Base-by-base conservation (phyloP, 2,888 invertebrate genomes). In the Orthonychiurus folsomi region DNA sequence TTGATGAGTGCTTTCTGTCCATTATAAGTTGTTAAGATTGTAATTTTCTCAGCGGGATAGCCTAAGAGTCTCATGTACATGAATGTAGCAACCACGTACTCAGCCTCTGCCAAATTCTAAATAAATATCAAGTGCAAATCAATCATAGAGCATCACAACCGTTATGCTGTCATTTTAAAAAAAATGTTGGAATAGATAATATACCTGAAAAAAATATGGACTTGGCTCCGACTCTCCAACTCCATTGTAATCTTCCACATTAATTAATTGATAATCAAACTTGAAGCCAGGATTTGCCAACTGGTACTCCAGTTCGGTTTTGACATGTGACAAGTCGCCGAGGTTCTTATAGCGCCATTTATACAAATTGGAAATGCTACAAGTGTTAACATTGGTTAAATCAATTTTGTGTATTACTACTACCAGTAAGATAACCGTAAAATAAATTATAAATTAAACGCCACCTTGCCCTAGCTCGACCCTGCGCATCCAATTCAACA, bases 1-100 rank as follows among this genome's bases (percentile, higher is more conserved):
- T 96, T 81, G 53, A 99, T 90, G 59, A 99, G 82, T 78, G 96
- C 94, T 76, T 99, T 99, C 78, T 99, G 97, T 0, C 99, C 99
- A 77, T 99, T 99, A 78, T 99, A 99, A 0, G 99, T 99, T 1
- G 99, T 99, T 56, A 99, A 81, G 73, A 99, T 95, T 27, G 97
- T 94, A 71, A 99, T 93, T 78, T 93, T 93, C 65, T 91, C 88
- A 0, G 96, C 90, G 0, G 97, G 93, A 82, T 97, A 99, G 0
- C 97, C 97, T 48, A 96, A 79, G 27, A 99, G 81, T 28, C 99
- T 82, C 97, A 99, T 97, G 77, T 91, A 99, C 93, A 96, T 99
- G 77, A 91, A 99, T 23, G 93, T 85, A 0, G 95, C 96, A 1
- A 97, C 97, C 69, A 93, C 88, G 77, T 94, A 99, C 76, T 99